Percentiles rank a stretch among this genome's conserved stretches.
These are phyloP conservation scores for Rhizoglyphus robini DNA, from an alignment of 1,140 invertebrate species.

Conservation along the genomic window DNA sequence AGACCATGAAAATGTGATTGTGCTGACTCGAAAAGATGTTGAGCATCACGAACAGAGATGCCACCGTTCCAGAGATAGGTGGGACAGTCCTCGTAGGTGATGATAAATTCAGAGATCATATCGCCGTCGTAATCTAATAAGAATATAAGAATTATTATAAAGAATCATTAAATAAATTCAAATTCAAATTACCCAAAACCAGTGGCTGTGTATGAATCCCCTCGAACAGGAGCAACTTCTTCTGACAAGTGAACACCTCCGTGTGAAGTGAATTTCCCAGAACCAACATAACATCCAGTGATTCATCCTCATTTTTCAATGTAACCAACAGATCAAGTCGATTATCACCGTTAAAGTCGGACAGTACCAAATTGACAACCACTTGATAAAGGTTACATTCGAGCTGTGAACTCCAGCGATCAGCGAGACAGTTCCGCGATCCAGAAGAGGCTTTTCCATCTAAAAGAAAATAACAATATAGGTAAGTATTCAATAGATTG, in stretches of 20 bases:
- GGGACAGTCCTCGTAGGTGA: neutral
- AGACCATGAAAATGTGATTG: too few species aligned
- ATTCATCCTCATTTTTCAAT: neutral
- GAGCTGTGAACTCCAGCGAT: neutral
- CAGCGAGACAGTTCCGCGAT: neutral
- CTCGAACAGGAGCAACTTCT: neutral
- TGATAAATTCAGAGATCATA: neutral
- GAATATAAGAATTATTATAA: neutral
- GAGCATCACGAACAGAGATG: neutral
- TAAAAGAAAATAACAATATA: neutral
- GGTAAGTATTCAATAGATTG: neutral
- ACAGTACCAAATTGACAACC: neutral
- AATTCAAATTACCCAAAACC: conserved; percentile 48
- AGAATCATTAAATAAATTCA: neutral
- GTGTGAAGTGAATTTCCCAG: neutral
- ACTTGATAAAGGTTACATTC: neutral
- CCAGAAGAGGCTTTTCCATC: conserved; percentile 12
- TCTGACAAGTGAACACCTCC: neutral
- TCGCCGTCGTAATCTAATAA: neutral
- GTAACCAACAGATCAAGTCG: neutral
- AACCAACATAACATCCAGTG: neutral
- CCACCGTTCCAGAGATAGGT: neutral
- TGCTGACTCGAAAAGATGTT: neutral
- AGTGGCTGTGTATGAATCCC: neutral
- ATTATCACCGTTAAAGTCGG: conserved; percentile 1